Evolutionary conservation across 2,797 vertebrate genomes (phyloP).

Genomic region (Rhinatrema bivittatum): DNA sequence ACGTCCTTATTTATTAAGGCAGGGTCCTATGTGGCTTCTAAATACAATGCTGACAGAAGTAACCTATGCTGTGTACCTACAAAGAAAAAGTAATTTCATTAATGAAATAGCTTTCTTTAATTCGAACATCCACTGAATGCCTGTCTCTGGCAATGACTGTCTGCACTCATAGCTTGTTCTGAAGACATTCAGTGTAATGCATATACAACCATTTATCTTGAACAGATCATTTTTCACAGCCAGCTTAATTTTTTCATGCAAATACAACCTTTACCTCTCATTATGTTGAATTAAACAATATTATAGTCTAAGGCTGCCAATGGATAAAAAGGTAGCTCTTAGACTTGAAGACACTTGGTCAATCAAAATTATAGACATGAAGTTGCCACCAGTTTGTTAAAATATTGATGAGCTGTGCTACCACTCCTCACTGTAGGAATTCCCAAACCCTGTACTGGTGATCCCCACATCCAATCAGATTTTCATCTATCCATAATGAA

Average conservation of each 20-base stretch:
- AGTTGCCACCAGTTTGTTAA: too few relatives aligned
- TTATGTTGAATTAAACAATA: conserved; percentile 28
- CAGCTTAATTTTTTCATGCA: conserved; percentile 34
- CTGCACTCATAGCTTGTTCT: background rate
- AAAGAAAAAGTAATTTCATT: conserved; percentile 2
- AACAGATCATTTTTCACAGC: conserved; percentile 13
- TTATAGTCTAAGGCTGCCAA: conserved; percentile 19
- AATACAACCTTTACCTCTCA: conserved; percentile 36
- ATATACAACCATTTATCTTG: conserved; percentile 9
- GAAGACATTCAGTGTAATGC: background rate
- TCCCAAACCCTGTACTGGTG: too few relatives aligned
- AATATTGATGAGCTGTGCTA: too few relatives aligned
- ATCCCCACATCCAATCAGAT: too few relatives aligned
- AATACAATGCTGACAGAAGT: background rate
- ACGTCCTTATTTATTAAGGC: background rate
- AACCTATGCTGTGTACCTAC: conserved; percentile 7
- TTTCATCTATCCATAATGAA: too few relatives aligned
- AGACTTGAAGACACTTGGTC: background rate
- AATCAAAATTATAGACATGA: background rate
- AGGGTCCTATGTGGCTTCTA: conserved; percentile 7
- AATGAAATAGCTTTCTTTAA: conserved; percentile 3
- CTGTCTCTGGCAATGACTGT: background rate
- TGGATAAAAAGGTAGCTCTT: background rate
- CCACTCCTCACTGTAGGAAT: too few relatives aligned
- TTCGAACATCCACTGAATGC: background rate